A percentile compares a stretch with the other conserved stretches of the same genome.
Conservation (phyloP, 1,140 invertebrate species). For the Orius laevigatus region DNA sequence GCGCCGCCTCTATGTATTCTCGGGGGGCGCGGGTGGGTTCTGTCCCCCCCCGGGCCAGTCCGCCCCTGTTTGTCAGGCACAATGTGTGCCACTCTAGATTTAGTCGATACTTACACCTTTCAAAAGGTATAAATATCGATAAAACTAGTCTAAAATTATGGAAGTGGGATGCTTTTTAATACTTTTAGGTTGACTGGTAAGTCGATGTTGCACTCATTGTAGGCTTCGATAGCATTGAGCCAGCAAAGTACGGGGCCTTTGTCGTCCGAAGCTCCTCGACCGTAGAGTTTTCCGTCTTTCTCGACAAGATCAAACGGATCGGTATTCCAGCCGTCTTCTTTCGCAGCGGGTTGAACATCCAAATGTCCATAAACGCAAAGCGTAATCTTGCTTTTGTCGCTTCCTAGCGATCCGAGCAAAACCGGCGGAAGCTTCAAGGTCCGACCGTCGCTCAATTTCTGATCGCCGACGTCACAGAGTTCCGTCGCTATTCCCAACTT, state of each 20-base stretch:
- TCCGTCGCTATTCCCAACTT: constrained; percentile 57
- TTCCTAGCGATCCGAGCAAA: constrained; percentile 67
- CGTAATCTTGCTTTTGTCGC: constrained; percentile 75
- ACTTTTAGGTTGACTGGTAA: constrained; percentile 88
- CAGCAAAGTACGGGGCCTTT: constrained; percentile 86
- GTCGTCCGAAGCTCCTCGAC: constrained; percentile 85
- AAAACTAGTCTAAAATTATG: too few species aligned
- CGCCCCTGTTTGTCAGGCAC: too few species aligned
- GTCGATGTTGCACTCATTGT: constrained; percentile 46
- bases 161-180: too few species aligned
- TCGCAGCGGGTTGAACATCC: constrained; percentile 88
- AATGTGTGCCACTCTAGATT: too few species aligned
- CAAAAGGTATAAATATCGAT: too few species aligned
- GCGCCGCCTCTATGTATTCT: too few species aligned
- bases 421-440: constrained; percentile 72
- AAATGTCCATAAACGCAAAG: constrained; percentile 92
- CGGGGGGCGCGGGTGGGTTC: too few species aligned
- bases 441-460: constrained; percentile 52
- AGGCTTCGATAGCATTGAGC: constrained; percentile 86
- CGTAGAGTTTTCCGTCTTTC: constrained; percentile 80
- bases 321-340: constrained; percentile 87
- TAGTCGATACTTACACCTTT: too few species aligned
- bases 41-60: too few species aligned
- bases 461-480: constrained; percentile 60
- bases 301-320: constrained; percentile 86